These are phyloP conservation scores for Melitaea athalia DNA, from an alignment of 2,888 invertebrate genomes.

Conservation along the genomic window DNA sequence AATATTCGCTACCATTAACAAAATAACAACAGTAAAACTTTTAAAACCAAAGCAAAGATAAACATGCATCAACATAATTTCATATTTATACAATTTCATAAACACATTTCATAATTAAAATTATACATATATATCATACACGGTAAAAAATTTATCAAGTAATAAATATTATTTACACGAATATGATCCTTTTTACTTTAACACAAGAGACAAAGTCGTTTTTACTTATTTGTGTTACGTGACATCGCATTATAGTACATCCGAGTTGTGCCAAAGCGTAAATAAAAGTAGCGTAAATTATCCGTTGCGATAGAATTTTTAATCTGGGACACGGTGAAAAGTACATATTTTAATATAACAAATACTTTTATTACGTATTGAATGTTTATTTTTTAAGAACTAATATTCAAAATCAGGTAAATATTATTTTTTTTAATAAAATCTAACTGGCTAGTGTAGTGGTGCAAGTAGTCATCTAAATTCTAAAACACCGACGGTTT, in stretches of 20 bases:
- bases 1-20: too few species aligned
- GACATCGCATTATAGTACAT: background rate
- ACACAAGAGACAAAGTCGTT: background rate
- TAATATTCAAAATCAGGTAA: background rate
- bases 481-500: too few species aligned
- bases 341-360: constrained; percentile 6
- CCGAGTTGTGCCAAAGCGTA: constrained; percentile 9
- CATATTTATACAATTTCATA: background rate
- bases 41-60: too few species aligned
- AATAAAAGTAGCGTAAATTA: constrained; percentile 13
- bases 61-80: too few species aligned
- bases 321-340: constrained; percentile 12
- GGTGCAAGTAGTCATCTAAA: too few species aligned
- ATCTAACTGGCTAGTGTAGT: background rate
- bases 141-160: background rate
- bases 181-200: background rate
- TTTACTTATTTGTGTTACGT: background rate
- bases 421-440: background rate
- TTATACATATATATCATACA: background rate
- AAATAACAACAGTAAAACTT: too few species aligned
- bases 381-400: background rate
- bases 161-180: background rate
- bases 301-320: constrained; percentile 7
- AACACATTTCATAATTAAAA: background rate
- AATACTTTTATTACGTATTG: background rate